These are phyloP conservation scores for Carassius carassius DNA, from an alignment of 2,113 vertebrate genomes.

Conservation along the genomic window DNA sequence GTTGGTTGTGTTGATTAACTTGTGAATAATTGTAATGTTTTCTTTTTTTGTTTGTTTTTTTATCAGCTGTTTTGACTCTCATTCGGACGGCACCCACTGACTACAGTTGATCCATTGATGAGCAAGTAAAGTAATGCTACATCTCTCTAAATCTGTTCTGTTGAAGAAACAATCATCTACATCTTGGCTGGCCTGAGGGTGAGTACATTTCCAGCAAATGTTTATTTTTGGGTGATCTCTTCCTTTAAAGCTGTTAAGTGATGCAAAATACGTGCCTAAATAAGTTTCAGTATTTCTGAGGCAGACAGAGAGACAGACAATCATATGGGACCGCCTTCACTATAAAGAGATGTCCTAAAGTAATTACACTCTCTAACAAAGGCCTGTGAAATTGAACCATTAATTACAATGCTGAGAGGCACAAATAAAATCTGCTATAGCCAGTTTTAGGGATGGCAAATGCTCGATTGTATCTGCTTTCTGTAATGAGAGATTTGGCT, in stretches of 20 bases:
- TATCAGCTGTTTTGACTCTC: no score
- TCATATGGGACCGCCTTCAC: neutral
- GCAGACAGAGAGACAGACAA: neutral
- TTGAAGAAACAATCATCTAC: no score
- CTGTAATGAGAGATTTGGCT: conserved; percentile 51
- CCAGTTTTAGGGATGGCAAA: conserved; percentile 32
- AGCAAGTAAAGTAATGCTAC: no score
- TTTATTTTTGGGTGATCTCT: no score
- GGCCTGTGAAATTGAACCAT: conserved; percentile 62
- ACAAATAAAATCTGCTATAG: conserved; percentile 36
- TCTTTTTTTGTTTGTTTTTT: no score
- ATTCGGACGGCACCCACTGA: no score
- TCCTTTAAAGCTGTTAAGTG: neutral
- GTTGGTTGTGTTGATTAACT: no score
- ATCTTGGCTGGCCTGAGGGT: no score
- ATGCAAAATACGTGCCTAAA: neutral
- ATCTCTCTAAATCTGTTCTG: no score
- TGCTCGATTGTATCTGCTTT: conserved; percentile 40
- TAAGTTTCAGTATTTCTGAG: neutral
- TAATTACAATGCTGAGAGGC: conserved; percentile 57
- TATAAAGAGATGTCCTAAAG: conserved; percentile 1
- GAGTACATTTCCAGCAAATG: no score
- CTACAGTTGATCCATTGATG: no score
- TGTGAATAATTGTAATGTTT: no score
- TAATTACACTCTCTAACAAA: conserved; percentile 7